Base-by-base conservation (phyloP, 2,113 vertebrate genomes). In the Struthio camelus region DNA sequence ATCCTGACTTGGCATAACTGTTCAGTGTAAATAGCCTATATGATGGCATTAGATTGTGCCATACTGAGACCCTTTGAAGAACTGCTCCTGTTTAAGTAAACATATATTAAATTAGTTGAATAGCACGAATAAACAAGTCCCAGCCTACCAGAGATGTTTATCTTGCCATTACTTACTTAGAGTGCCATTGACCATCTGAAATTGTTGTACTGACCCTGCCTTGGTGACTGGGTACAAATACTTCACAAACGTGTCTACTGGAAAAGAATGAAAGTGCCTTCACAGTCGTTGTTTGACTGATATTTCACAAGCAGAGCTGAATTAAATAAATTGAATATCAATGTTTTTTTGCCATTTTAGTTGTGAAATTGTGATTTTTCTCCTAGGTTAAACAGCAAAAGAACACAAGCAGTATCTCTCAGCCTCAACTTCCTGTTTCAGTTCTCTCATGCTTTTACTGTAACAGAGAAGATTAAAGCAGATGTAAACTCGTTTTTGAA, bases 211-310 rank as follows among this genome's bases (percentile, higher is more conserved):
- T 70, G 23, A 42, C 50, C 14, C 19, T 88, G 79, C 16, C 18
- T 0, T 0, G 76, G 36, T 59, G 32, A 38, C 65, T 48, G 30
- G 11, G 4, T 80, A 36, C 4, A 25, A 80, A 66, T 53, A 25
- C 27, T 54, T 75, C 62, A 10, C 34, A 86, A 58, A 53, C 54
- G 40, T 7, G 65, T 7, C 9, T 19, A 12, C n/a, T 82, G 44
- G 77, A 80, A 84, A 73, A 42, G 24, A 4, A 18, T 2, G 6
- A 22, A 6, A 11, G n/a, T 6, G 6, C 54, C 36, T 69, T 88
- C 40, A 42, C 27, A 9, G 1, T 61, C 3, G 1, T 76, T 40
- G n/a, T 14, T 10, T 65, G 15, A 59, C 34, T 82, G 44, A 48
- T 70, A 77, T 3, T 48, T 73, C 46, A 59, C 8, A 9, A 79